A percentile compares a stretch with the other conserved stretches of the same genome.
These are phyloP conservation scores for Morphnarchus princeps DNA, from an alignment of 2,113 vertebrate genomes.

Conservation along the genomic window DNA sequence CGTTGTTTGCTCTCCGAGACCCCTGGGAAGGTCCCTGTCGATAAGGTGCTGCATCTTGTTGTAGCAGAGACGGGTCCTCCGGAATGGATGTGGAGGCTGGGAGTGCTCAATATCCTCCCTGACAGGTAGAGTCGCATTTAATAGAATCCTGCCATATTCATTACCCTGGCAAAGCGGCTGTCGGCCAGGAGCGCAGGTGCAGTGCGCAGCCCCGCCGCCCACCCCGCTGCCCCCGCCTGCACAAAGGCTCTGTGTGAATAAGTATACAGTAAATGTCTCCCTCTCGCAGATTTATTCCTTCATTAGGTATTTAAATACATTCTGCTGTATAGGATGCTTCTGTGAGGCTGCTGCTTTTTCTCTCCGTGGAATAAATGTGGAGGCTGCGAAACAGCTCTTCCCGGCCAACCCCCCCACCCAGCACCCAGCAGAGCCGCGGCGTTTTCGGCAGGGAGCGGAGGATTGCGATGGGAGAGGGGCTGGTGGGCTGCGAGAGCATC, in stretches of 20 bases:
- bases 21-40: not conserved
- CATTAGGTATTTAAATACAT: constrained; percentile 63
- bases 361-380: not conserved
- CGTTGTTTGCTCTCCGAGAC: not conserved
- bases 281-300: constrained; percentile 62
- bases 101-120: not conserved
- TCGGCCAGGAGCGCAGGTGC: not conserved
- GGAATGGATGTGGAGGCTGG: not conserved
- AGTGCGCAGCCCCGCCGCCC: not conserved
- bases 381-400: not conserved
- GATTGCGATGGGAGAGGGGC: not conserved
- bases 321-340: constrained; percentile 29
- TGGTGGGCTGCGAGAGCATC: not conserved
- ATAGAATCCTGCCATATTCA: not conserved
- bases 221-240: not conserved
- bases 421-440: rapidly evolving
- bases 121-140: not conserved
- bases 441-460: not conserved
- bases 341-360: not conserved
- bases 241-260: constrained; percentile 32
- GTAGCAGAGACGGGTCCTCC: not conserved
- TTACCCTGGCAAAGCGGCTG: not conserved
- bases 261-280: constrained; percentile 52
- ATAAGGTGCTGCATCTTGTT: not conserved
- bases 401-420: not conserved